phyloP scores from a whole-genome alignment of 2,797 vertebrate species.

The Yasuhikotakia modesta region DNA sequence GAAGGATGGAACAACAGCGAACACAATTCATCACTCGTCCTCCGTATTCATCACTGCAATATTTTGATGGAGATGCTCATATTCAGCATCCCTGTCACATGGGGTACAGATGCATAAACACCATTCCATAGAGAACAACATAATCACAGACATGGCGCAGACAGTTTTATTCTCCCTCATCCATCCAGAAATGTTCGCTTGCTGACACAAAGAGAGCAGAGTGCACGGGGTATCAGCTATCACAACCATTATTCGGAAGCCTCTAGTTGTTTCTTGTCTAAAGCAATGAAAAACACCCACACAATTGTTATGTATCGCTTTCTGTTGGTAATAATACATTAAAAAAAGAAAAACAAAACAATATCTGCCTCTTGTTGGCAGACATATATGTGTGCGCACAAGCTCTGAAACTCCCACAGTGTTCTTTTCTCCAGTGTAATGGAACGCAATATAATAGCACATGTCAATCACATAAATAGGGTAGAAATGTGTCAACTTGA shows the following conservation, averaged over 20 bases:
- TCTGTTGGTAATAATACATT: conserved; percentile 33
- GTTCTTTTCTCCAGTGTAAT: conserved; percentile 24
- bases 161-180: conserved; percentile 21
- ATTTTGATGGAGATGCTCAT: conserved; percentile 46
- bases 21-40: conserved; percentile 33
- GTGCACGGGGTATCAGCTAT: conserved; percentile 33
- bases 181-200: conserved; percentile 18
- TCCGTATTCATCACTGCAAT: background rate
- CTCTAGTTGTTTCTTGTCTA: conserved; percentile 32
- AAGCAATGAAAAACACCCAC: conserved; percentile 41
- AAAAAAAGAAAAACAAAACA: background rate
- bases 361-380: too few relatives aligned
- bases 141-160: conserved; percentile 11
- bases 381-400: background rate
- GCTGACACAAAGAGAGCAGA: conserved; percentile 33
- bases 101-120: conserved; percentile 36
- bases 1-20: conserved; percentile 14
- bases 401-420: background rate
- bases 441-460: conserved; percentile 14
- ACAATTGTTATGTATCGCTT: conserved; percentile 13
- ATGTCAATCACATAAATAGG: conserved; percentile 45
- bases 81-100: conserved; percentile 45
- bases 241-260: conserved; percentile 37
- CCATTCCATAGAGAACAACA: conserved; percentile 32
- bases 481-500: conserved; percentile 44